Evolutionary conservation across 2,888 invertebrate genomes (phyloP), one percentile per base, ranked within the genome.

Genomic region (Oligia latruncula): DNA sequence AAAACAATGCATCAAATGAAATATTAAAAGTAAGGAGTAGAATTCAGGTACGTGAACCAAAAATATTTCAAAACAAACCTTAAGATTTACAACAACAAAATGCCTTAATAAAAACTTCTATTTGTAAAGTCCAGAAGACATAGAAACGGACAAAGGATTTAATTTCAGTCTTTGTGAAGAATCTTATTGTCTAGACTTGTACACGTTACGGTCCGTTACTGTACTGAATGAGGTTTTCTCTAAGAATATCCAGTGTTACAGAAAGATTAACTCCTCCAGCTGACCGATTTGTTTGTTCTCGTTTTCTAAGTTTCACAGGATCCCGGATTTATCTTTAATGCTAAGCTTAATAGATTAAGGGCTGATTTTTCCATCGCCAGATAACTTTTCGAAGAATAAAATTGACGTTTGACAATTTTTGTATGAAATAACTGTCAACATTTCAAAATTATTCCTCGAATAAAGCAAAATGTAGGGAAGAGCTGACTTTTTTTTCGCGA

Each of bases 111-210:
- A 82, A 84, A 83, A 76, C 75, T 43, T 82, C 77, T 81, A 82
- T 84, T 86, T 86, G 78, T 82, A 81, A 82, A 79, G 78, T 80
- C 79, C 55, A 76, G 62, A 82, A 89, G 87, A 86, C 82, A 82
- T 81, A 83, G 76, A 81, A 87, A 78, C 66, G 58, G 81, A 89
- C 87, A 89, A 89, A 86, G 80, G 86, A 84, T 81, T 87, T 88
- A 83, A 89, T 89, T 87, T 84, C 80, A 88, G 80, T 86, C 87
- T 89, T 89, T 86, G 87, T 87, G 80, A 81, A 85, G 82, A 76
- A 87, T 85, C 87, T 86, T 82, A 86, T 89, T 89, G 88, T 89
- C 85, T 89, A 89, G 88, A 87, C 83, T 72, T 40, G 76, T 80
- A 80, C 76, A 83, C 67, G 86, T 88, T 87, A 89, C 88, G 88